Base-by-base conservation (phyloP, 2,888 invertebrate species). In the Pseudococcus longispinus region DNA sequence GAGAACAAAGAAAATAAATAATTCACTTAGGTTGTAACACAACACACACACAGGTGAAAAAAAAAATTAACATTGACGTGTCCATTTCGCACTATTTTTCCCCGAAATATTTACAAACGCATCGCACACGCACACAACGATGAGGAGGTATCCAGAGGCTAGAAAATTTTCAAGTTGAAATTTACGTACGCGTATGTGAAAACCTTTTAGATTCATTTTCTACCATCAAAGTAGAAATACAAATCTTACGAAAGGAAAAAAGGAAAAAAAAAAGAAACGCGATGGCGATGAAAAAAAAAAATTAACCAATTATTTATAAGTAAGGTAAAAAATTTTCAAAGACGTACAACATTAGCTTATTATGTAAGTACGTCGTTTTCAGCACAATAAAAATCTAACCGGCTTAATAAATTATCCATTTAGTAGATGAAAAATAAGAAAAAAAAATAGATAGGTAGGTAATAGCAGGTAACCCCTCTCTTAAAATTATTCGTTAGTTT, bases 311-410 rank as follows among this genome's bases (percentile, higher is more conserved):
- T 51, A 84, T 60, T 18, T 55, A 18, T 55, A 85, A 70, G n/a
- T n/a, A n/a, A n/a, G n/a, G n/a, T n/a, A n/a, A n/a, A n/a, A n/a
- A 87, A 42, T 74, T 80, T 44, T 29, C n/a, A n/a, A n/a, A 26
- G 60, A 80, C 90, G 89, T 89, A 90, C 83, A 83, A 51, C 29
- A 70, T 29, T 37, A 37, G 5, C 37, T 37, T 37, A 37, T 37
- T 37, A 4, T 29, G 29, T 37, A 4, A 18, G 29, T 29, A 70
- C 70, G 60, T 23, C 60, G 60, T 11, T 9, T 23, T 23, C 23
- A 23, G 60, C 20, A 60, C 60, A 60, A 23, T 60, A 60, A 70
- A 70, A 29, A 70, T 29, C 29, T 29, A 70, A 70, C 15, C 29
- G 29, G 70, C 70, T 70, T 70, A 70, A 29, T 29, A 29, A 70